Evolutionary conservation across 2,113 vertebrate genomes (phyloP).

Genomic region (Potamarius usumacintae): DNA sequence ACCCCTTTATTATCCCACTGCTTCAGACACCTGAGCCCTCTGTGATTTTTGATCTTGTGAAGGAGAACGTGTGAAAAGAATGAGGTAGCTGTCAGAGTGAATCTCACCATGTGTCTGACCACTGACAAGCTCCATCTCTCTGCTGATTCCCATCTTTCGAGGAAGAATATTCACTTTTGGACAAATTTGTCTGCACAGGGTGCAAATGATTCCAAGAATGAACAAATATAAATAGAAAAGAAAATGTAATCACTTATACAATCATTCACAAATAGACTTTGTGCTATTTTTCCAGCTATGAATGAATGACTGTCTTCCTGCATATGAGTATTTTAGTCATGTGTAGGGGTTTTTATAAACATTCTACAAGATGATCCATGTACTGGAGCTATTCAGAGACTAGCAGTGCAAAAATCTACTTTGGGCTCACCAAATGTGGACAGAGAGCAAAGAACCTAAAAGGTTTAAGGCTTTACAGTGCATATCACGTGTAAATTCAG

Average conservation of each 20-base stretch:
- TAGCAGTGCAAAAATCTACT: slow-evolving; percentile 10
- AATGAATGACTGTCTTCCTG: slow-evolving; percentile 10
- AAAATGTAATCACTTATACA: slow-evolving; percentile 6
- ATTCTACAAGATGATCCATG: slow-evolving; percentile 23
- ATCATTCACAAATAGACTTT: slow-evolving; percentile 4
- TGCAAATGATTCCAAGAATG: slow-evolving; percentile 8
- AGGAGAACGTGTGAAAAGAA: slow-evolving; percentile 52
- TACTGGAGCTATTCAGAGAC: slow-evolving; percentile 14
- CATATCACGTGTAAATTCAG: too few species aligned
- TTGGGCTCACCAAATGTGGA: slow-evolving; percentile 33
- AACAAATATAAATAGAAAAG: background rate
- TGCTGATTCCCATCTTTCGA: slow-evolving; percentile 32
- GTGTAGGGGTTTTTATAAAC: slow-evolving; percentile 13
- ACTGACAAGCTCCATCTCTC: slow-evolving; percentile 42
- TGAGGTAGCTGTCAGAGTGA: slow-evolving; percentile 53
- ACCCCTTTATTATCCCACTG: slow-evolving; percentile 51
- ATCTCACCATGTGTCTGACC: slow-evolving; percentile 50
- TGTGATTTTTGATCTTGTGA: slow-evolving; percentile 44
- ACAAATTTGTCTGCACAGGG: background rate
- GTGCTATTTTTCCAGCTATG: background rate
- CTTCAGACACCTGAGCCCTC: slow-evolving; percentile 51
- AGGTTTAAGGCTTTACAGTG: slow-evolving; percentile 2
- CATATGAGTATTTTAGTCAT: slow-evolving; percentile 10
- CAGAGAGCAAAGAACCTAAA: slow-evolving; percentile 26
- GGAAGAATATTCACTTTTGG: background rate